Conservation (phyloP, 2,888 invertebrate genomes). For the Dorcus parallelipipedus region DNA sequence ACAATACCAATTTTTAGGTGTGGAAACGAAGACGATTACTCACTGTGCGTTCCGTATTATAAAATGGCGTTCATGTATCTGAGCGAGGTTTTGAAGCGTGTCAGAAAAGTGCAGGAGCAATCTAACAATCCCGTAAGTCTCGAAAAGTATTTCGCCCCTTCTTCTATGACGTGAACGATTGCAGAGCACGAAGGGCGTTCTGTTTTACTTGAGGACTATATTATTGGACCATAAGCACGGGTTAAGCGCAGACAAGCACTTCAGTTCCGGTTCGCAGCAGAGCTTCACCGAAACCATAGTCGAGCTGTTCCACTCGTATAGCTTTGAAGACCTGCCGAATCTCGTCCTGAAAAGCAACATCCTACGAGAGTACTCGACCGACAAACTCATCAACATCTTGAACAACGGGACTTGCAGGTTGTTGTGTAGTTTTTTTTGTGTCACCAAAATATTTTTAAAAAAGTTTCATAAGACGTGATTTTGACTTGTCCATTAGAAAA, state of each 20-base stretch:
- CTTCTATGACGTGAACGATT: conserved; percentile 16
- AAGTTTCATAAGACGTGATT: no score
- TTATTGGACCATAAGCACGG: conserved; percentile 48
- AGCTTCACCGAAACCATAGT: conserved; percentile 47
- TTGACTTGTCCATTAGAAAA: no score
- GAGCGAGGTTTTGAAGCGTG: conserved; percentile 49
- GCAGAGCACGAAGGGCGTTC: conserved; percentile 42
- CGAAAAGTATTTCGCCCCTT: neutral
- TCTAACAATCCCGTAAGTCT: conserved; percentile 38
- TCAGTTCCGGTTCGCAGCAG: conserved; percentile 41
- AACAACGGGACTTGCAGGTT: conserved; percentile 34
- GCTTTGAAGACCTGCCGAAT: conserved; percentile 49
- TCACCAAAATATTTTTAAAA: no score
- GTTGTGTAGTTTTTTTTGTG: no score
- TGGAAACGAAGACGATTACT: conserved; percentile 37
- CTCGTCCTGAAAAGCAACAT: conserved; percentile 54
- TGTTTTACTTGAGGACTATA: conserved; percentile 44
- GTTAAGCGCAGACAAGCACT: conserved; percentile 49
- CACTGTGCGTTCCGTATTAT: conserved; percentile 54
- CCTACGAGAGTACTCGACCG: conserved; percentile 55
- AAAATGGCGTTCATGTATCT: conserved; percentile 54
- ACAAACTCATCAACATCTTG: conserved; percentile 53
- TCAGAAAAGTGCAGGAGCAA: conserved; percentile 45
- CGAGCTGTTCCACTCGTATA: conserved; percentile 45
- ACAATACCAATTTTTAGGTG: conserved; percentile 32